These are phyloP conservation scores for Pemphigus obesinymphae DNA, from an alignment of 1,140 invertebrate species.

Conservation along the genomic window DNA sequence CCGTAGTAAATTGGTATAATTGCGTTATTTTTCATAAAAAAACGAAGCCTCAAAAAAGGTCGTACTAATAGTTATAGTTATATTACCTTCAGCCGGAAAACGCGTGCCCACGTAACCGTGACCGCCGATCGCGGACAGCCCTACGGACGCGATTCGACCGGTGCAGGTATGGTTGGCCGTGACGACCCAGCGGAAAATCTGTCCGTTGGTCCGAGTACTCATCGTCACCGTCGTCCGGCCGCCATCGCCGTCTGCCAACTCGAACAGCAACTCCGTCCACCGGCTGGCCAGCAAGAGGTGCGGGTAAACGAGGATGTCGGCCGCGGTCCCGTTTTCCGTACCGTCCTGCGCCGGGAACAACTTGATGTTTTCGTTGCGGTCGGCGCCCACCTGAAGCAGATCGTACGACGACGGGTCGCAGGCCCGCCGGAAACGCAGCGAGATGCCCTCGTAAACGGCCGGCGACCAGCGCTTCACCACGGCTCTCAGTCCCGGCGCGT, in stretches of 20 bases:
- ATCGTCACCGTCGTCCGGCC: not conserved
- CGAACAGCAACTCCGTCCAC: not conserved
- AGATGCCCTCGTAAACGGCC: not conserved
- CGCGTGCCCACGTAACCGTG: not conserved
- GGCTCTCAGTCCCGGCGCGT: not conserved
- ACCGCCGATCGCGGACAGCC: not conserved
- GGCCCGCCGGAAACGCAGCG: not conserved
- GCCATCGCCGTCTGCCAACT: not conserved
- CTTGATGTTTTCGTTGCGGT: not conserved
- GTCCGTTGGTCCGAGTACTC: not conserved
- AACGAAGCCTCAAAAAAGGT: too few species aligned
- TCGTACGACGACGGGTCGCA: not conserved
- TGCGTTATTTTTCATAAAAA: too few species aligned
- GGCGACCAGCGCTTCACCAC: conserved; percentile 2
- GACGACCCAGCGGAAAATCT: not conserved
- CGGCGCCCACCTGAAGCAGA: not conserved
- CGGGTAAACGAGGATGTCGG: not conserved
- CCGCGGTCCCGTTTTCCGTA: not conserved
- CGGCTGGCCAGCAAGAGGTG: not conserved
- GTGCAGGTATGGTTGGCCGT: too few species aligned
- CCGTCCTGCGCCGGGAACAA: not conserved
- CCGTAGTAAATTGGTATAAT: too few species aligned
- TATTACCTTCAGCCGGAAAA: not conserved
- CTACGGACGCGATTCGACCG: not conserved
- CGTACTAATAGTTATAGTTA: too few species aligned